Base-by-base conservation (phyloP, 2,113 vertebrate genomes). In the Amazona vittata region DNA sequence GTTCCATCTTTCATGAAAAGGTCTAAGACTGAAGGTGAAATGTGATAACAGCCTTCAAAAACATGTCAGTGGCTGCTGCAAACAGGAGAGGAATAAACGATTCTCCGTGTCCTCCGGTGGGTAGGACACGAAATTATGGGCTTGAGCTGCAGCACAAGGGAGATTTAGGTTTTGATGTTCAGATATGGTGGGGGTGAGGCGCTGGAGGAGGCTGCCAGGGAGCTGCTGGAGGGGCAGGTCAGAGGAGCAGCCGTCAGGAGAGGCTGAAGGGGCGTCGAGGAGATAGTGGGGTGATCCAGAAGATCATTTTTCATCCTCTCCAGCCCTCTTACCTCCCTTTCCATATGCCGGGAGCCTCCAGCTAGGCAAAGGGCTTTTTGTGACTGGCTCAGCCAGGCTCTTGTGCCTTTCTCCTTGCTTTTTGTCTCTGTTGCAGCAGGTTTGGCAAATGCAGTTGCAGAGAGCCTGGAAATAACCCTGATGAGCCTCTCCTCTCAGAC, bases 31-130 rank as follows among this genome's bases (percentile, higher is more conserved):
- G 94, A 96, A 96, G 96, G 94, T 95, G 94, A 96, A 95, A 96
- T 93, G 91, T 96, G 96, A 91, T 96, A 96, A 96, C 89, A 97
- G 95, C 94, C 94, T 96, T 95, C 95, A 96, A 84, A 95, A 96
- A 94, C 53, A 53, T 91, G 95, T 96, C 94, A 97, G 77, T 31
- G 77, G 44, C 70, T 94, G 96, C 89, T 85, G 57, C 93, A 91
- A 93, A 86, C 89, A 93, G 91, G 91, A 74, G 46, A 82, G 91
- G 81, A 95, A 96, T 95, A 93, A 96, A 93, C 6, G 57, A 94
- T 94, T 94, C 86, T 94, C 57, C 2, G 0, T 90, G 73, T 93
- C 76, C 91, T 90, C 0, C 0, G 0, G 62, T 76, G 84, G 77
- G 57, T 73, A 97, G 84, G 95, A 91, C 93, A 76, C 93, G 93